A percentile compares a stretch with the other conserved stretches of the same genome.
Conservation (phyloP, 2,888 invertebrate genomes). For the Lumbricus terrestris region DNA sequence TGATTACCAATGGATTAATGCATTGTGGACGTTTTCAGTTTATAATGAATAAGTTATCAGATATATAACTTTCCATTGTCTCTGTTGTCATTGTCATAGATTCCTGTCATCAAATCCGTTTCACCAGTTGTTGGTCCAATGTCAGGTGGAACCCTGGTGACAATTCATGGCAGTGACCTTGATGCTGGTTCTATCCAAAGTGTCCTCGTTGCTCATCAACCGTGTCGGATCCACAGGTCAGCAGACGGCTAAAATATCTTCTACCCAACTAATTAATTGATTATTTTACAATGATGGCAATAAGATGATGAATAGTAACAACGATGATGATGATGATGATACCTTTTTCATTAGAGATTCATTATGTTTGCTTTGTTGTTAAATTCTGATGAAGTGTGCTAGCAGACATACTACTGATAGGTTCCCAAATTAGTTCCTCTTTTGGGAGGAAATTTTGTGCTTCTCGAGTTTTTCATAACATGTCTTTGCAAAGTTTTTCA, state of each 20-base stretch:
- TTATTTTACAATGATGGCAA: not conserved
- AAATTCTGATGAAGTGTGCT: too few relatives aligned
- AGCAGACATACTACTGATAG: too few relatives aligned
- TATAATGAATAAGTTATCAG: not conserved
- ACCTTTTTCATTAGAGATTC: too few relatives aligned
- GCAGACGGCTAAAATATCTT: not conserved
- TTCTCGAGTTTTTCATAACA: too few relatives aligned
- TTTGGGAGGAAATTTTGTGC: too few relatives aligned
- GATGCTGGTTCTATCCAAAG: conserved; percentile 44
- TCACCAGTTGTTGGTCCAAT: conserved; percentile 47
- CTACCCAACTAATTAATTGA: not conserved
- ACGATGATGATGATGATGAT: too few relatives aligned
- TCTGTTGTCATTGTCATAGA: not conserved
- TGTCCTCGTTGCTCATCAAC: conserved; percentile 40
- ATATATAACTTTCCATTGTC: not conserved
- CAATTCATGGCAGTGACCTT: conserved; percentile 51
- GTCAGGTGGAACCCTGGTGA: conserved; percentile 58
- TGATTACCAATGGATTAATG: too few relatives aligned
- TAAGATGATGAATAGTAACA: too few relatives aligned
- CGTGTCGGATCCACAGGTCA: conserved; percentile 30
- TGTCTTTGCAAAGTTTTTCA: too few relatives aligned
- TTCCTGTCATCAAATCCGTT: not conserved
- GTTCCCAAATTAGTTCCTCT: too few relatives aligned
- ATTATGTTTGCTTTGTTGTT: too few relatives aligned
- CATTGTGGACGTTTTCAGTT: too few relatives aligned